Percentiles rank a stretch among this genome's conserved stretches.
phyloP scores from a whole-genome alignment of 2,113 vertebrate species.

The Rhynchomys soricoides region DNA sequence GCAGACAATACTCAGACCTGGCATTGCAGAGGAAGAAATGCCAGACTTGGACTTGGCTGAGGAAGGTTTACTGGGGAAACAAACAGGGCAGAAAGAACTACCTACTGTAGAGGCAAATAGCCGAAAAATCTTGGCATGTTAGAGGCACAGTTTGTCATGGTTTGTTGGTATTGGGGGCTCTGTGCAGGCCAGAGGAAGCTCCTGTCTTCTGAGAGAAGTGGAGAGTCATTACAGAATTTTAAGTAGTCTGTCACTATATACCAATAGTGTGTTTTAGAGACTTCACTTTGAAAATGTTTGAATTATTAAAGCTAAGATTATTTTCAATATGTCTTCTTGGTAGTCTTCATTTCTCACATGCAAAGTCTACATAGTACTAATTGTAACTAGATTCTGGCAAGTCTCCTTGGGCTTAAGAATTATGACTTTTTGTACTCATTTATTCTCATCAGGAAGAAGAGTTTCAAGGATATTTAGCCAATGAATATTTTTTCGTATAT shows the following conservation, averaged over 20 bases:
- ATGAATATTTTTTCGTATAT: background rate
- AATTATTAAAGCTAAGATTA: slow-evolving; percentile 26
- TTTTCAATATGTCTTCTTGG: background rate
- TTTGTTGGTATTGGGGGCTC: background rate
- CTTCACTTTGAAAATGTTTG: slow-evolving; percentile 39
- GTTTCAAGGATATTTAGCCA: background rate
- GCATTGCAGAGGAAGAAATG: slow-evolving; percentile 22
- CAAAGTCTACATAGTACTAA: background rate
- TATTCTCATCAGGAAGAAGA: background rate
- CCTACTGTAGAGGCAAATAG: background rate
- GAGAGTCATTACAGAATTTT: background rate
- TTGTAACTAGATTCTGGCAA: background rate
- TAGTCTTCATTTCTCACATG: background rate
- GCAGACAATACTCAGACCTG: background rate
- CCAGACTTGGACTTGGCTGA: background rate
- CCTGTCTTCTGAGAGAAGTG: background rate
- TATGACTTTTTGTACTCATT: background rate
- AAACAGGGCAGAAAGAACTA: slow-evolving; percentile 26
- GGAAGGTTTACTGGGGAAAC: background rate
- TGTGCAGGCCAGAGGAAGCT: background rate
- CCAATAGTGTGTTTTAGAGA: background rate
- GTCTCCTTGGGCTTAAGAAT: background rate
- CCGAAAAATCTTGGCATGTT: background rate
- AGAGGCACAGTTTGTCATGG: background rate
- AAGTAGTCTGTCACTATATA: background rate